phyloP scores from a whole-genome alignment of 2,797 vertebrate genomes.

The Crocidura indochinensis region DNA sequence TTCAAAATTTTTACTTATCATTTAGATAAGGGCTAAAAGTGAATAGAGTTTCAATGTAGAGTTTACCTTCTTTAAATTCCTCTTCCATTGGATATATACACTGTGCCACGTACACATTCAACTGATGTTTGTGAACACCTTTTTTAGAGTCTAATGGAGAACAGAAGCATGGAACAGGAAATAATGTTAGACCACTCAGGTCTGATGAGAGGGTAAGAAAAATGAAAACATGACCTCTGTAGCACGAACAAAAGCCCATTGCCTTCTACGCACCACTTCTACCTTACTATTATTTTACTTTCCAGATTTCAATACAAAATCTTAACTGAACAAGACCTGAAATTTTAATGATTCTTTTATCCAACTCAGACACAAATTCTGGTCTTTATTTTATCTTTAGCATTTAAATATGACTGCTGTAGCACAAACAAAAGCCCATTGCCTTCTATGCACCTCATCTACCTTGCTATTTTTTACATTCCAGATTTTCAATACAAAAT shows the following conservation, averaged over 20 bases:
- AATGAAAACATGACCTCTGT: not conserved
- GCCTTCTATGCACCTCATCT: not conserved
- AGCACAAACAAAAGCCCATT: not conserved
- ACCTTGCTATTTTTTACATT: conserved; percentile 18
- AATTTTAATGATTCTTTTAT: not conserved
- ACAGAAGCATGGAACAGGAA: not conserved
- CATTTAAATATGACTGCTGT: too few relatives aligned
- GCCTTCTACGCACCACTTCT: not conserved
- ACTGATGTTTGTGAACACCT: not conserved
- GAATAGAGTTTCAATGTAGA: not conserved
- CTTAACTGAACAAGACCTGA: not conserved
- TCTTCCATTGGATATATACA: not conserved
- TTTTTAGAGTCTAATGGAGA: not conserved
- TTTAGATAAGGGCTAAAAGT: not conserved
- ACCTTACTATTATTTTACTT: not conserved
- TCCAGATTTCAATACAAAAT: not conserved
- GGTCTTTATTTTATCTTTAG: not conserved
- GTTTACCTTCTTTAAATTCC: not conserved
- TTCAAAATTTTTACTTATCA: not conserved
- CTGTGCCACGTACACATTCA: not conserved
- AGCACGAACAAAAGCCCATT: not conserved
- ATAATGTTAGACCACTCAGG: not conserved
- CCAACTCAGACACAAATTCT: not conserved
- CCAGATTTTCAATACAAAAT: not conserved
- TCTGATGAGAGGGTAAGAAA: not conserved